phyloP scores from a whole-genome alignment of 2,888 invertebrate genomes.

The Watsonalla binaria region DNA sequence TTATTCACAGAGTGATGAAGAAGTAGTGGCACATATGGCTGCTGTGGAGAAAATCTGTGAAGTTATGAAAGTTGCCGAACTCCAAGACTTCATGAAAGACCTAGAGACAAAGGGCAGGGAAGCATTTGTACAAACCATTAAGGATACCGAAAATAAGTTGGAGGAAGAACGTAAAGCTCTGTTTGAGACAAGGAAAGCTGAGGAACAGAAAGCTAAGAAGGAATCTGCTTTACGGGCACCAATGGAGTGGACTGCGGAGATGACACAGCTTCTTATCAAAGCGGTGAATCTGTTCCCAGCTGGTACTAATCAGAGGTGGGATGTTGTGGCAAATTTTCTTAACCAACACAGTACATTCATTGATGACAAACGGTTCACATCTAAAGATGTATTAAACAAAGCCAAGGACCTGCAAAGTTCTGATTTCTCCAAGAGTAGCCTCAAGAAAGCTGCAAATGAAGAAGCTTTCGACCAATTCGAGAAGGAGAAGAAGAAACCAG shows the following conservation, averaged over 20 bases:
- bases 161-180: slow-evolving; percentile 86
- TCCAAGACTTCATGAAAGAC: slow-evolving; percentile 87
- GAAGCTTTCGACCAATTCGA: slow-evolving; percentile 95
- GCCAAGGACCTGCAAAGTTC: slow-evolving; percentile 96
- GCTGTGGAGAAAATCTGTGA: slow-evolving; percentile 96
- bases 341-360: slow-evolving; percentile 88
- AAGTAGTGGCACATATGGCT: slow-evolving; percentile 90
- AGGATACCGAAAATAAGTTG: slow-evolving; percentile 85
- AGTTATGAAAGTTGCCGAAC: slow-evolving; percentile 82
- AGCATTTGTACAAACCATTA: slow-evolving; percentile 83
- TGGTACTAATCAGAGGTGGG: slow-evolving; percentile 94
- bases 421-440: slow-evolving; percentile 88
- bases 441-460: slow-evolving; percentile 94
- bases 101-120: slow-evolving; percentile 81
- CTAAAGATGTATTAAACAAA: slow-evolving; percentile 96
- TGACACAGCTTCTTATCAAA: slow-evolving; percentile 94
- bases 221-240: slow-evolving; percentile 63
- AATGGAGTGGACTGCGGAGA: slow-evolving; percentile 89
- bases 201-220: slow-evolving; percentile 66
- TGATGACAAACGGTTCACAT: slow-evolving; percentile 82
- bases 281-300: slow-evolving; percentile 98
- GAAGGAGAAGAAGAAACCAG: slow-evolving; percentile 85
- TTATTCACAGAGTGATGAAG: slow-evolving; percentile 83
- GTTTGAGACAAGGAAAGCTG: slow-evolving; percentile 71
- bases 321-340: slow-evolving; percentile 96